Percentiles rank a stretch among this genome's conserved stretches.
These are phyloP conservation scores for Zapus hudsonius DNA, from an alignment of 2,113 vertebrate species.

Conservation along the genomic window DNA sequence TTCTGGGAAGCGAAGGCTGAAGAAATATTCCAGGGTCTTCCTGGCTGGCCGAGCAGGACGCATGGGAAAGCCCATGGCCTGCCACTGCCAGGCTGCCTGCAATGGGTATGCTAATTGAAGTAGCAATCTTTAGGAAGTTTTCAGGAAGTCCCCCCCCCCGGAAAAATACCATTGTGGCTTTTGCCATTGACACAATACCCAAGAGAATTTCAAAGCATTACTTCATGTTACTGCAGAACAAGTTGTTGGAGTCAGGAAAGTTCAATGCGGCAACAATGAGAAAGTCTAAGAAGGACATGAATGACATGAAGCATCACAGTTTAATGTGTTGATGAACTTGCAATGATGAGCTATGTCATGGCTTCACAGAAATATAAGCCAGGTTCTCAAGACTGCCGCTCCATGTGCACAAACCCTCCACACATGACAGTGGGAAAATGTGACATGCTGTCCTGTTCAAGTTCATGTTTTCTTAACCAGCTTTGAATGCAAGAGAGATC, in stretches of 20 bases:
- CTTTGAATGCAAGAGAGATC: background rate
- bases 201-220: background rate
- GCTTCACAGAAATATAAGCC: background rate
- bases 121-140: background rate
- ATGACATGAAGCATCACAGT: background rate
- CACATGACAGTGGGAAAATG: background rate
- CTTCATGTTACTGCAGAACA: background rate
- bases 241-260: background rate
- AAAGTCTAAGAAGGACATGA: background rate
- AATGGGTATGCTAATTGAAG: accelerated
- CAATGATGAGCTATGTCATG: background rate
- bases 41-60: background rate
- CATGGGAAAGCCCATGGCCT: accelerated
- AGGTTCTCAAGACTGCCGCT: background rate
- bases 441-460: background rate
- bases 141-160: background rate
- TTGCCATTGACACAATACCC: background rate
- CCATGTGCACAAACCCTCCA: background rate
- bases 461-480: background rate
- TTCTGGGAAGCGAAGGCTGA: background rate
- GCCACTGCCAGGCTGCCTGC: accelerated
- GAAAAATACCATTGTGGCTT: background rate
- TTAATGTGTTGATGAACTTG: background rate
- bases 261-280: background rate
- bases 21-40: background rate